A percentile compares a stretch with the other conserved stretches of the same genome.
Evolutionary conservation across 2,888 invertebrate species (phyloP).

Genomic region (Melanostoma scalare): DNA sequence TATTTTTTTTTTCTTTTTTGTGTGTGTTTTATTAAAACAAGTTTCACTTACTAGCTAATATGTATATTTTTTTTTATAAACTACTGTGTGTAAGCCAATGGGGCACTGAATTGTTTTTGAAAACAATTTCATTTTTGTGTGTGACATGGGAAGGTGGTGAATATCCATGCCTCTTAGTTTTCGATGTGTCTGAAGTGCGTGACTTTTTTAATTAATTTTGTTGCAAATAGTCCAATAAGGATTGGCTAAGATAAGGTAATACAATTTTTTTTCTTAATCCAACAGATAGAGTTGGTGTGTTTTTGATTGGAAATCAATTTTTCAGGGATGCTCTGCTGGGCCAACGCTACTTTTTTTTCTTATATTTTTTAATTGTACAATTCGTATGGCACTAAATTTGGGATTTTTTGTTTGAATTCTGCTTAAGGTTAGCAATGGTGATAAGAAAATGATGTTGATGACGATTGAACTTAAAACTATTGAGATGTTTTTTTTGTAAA

Average conservation of each 20-base stretch:
- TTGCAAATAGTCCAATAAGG: conserved; percentile 55
- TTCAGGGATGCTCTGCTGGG: no score
- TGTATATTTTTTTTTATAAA: conserved; percentile 64
- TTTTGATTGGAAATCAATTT: conserved; percentile 36
- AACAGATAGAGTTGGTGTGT: not conserved
- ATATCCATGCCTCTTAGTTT: conserved; percentile 53
- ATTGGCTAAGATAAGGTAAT: conserved; percentile 23
- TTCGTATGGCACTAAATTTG: conserved; percentile 68
- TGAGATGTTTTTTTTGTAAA: not conserved
- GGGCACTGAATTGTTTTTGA: conserved; percentile 42
- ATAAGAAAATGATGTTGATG: not conserved
- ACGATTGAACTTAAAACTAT: not conserved
- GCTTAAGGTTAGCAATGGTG: not conserved
- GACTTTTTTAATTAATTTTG: conserved; percentile 16
- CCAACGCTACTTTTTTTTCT: not conserved
- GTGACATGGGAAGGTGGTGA: conserved; percentile 49
- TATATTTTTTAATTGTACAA: conserved; percentile 52
- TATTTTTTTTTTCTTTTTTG: conserved; percentile 2
- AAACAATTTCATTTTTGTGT: conserved; percentile 38
- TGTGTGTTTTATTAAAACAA: conserved; percentile 63
- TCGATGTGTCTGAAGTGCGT: conserved; percentile 63
- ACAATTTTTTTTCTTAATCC: conserved; percentile 20
- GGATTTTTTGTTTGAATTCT: conserved; percentile 14
- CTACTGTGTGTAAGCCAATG: conserved; percentile 69
- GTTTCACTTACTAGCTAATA: conserved; percentile 62